Evolutionary conservation across 53 echinoderm and acorn worm species (phyloP).

Genomic region (Apostichopus leukothele): DNA sequence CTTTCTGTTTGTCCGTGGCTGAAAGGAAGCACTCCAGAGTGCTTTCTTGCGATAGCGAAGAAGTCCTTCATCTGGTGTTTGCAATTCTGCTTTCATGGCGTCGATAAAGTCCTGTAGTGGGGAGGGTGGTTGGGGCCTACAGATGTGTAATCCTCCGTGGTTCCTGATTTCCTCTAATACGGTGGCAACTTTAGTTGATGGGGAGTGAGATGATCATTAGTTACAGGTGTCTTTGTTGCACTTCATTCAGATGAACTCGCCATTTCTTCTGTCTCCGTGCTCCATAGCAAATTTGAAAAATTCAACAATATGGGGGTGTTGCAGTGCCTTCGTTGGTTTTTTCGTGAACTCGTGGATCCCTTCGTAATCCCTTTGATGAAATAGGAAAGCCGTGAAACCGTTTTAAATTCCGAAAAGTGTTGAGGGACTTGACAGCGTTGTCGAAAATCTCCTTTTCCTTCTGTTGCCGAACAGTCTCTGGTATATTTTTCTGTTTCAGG

Average conservation of each 20-base stretch:
- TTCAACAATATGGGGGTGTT: neutral
- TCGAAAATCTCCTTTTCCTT: constrained; percentile 14
- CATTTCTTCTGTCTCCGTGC: constrained; percentile 1
- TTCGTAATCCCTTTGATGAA: neutral
- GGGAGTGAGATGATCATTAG: neutral
- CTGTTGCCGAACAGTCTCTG: neutral
- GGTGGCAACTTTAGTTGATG: neutral
- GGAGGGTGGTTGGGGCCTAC: neutral
- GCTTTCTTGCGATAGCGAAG: neutral
- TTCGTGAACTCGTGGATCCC: neutral
- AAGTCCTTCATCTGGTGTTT: neutral
- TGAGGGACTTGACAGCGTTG: neutral
- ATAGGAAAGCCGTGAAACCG: neutral
- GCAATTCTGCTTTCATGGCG: neutral
- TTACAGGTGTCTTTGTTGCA: neutral
- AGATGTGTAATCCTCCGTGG: constrained; percentile 3
- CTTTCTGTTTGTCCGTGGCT: too few species aligned
- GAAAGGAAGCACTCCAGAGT: neutral
- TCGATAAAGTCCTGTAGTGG: constrained; percentile 17
- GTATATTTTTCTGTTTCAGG: neutral
- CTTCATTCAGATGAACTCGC: constrained; percentile 11
- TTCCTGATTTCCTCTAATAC: neutral
- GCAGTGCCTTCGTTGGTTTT: neutral
- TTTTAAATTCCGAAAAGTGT: neutral
- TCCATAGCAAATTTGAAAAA: neutral